Evolutionary conservation across 2,113 vertebrate species (phyloP), one percentile per base, ranked within the genome.

Genomic region (Proteles cristata): DNA sequence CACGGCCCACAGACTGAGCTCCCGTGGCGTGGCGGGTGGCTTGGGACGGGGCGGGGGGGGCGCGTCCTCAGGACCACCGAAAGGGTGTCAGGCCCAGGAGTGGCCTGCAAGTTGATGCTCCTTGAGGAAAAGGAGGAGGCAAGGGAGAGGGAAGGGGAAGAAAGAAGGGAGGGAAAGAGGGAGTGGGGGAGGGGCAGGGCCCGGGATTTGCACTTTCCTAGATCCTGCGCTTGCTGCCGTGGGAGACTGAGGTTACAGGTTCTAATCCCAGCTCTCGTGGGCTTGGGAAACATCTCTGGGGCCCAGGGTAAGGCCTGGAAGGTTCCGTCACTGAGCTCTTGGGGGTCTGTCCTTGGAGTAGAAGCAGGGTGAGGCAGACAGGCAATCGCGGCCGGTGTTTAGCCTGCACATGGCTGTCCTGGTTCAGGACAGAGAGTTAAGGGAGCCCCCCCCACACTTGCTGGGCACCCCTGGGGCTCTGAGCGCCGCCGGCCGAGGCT

Each of bases 171-270:
- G 7, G 3, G 45, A 28, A 33, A 11, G 21, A 8, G 26, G 53
- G 11, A 5, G 26, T 1, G 12, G 7, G 6, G 61, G 25, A 17
- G 11, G 15, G 0, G 31, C 4, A 10, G 21, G n/a, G n/a, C n/a
- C 35, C 23, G 14, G 92, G 7, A 39, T 82, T 58, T 45, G 25
- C 21, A 35, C 0, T 39, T 68, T 48, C 28, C 61, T 23, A 43
- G 88, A 63, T 91, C 53, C 26, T 21, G 48, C 53, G n/a, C 50
- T 21, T 82, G 14, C 43, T 63, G 11, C 12, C 43, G 63, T 76
- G 35, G 81, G 55, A 90, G 61, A 35, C 58, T 23, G 0, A 12
- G 31, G 19, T 8, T 11, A 26, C 1, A 4, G 28, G 33, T 83
- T 92, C 83, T 58, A 26, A 43, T 48, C n/a, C 45, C 65, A 53